Percentiles rank a stretch among this genome's conserved stretches.
These are phyloP conservation scores for Acromyrmex charruanus DNA, from an alignment of 1,140 invertebrate genomes.

Conservation along the genomic window DNA sequence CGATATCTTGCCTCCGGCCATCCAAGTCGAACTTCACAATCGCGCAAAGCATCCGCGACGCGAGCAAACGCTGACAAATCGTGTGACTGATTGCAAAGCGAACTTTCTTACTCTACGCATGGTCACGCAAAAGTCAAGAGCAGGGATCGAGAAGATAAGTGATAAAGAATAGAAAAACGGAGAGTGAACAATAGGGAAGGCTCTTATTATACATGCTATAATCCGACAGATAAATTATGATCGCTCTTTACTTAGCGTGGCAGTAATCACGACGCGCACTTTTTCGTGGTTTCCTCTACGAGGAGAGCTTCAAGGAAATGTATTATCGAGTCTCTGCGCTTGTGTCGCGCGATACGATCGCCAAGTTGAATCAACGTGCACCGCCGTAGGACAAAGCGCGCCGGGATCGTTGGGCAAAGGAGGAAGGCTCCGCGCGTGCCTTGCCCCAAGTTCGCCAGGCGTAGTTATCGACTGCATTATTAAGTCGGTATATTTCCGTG, in stretches of 20 bases:
- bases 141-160: not conserved
- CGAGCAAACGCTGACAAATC: conserved; percentile 12
- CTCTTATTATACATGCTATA: not conserved
- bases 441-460: conserved; percentile 51
- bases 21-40: conserved; percentile 13
- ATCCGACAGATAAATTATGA: conserved; percentile 9
- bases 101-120: not conserved
- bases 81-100: not conserved
- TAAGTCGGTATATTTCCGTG: conserved; percentile 81
- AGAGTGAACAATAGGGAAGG: not conserved
- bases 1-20: conserved; percentile 52
- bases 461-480: conserved; percentile 82
- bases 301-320: conserved; percentile 26
- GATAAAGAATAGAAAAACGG: not conserved
- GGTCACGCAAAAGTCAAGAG: not conserved
- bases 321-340: conserved; percentile 36
- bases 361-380: not conserved
- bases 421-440: conserved; percentile 33
- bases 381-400: not conserved
- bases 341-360: conserved; percentile 43
- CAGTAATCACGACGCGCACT: conserved; percentile 4
- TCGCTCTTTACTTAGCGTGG: not conserved
- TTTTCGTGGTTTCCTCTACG: conserved; percentile 7
- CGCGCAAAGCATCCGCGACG: not conserved
- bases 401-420: conserved; percentile 22